Evolutionary conservation across 1,140 invertebrate species (phyloP), one percentile per base, ranked within the genome.

Genomic region (Zaprionus kolodkinae): DNA sequence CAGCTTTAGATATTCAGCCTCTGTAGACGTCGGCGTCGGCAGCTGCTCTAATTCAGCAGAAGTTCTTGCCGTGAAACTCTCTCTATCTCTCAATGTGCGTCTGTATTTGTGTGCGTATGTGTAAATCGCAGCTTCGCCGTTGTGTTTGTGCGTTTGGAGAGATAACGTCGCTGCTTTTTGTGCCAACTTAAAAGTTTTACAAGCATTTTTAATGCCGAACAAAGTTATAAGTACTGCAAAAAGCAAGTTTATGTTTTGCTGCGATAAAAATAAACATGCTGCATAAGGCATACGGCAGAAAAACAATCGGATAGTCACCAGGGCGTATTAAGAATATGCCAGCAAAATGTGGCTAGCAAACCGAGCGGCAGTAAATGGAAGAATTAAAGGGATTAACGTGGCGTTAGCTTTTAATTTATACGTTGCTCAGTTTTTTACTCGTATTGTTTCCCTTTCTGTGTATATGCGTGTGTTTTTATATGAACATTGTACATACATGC

Each of bases 151-250:
- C 70, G 43, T 43, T 61, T 54, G 65, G 54, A 57, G 60, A 79
- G 77, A 79, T 79, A 79, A 77, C 74, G 77, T 72, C 54, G 62
- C 56, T 71, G 43, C 56, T 72, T 68, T 74, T 79, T 82, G 71
- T 72, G 76, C 70, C 63, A 87, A 88, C 72, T 83, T 79, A 69
- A 80, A 87, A 87, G 79, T 87, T 87, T 88, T 87, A 83, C 83
- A 88, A 87, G 84, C 83, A 88, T 84, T 88, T 87, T 87, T 88
- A 87, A 87, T 87, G 84, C 83, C 84, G 72, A 77, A 68, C 79
- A 88, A 87, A 87, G 84, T 87, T 87, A 84, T 87, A 87, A 87
- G 83, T 84, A 87, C 84, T 78, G 77, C 62, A 79, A 77, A 87
- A 80, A 86, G 79, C 62, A 79, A 88, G 76, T 84, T 87, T 87